These are phyloP conservation scores for Danaus plexippus DNA, from an alignment of 1,140 invertebrate species.

Conservation along the genomic window DNA sequence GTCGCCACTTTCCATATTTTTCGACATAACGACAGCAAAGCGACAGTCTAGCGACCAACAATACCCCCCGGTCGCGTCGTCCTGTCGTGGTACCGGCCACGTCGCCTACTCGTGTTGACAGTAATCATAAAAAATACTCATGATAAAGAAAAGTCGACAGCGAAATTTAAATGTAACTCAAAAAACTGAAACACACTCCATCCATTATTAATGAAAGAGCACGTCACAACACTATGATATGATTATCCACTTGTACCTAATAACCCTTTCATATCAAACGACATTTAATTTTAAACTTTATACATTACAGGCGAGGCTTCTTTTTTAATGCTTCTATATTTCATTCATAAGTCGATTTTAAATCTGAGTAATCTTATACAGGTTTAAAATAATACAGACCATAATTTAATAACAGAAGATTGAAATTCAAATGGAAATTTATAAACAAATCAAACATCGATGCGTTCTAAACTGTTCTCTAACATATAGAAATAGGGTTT, in stretches of 20 bases:
- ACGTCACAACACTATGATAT: slow-evolving; percentile 67
- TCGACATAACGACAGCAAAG: too few species aligned
- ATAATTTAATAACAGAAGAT: neutral
- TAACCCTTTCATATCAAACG: slow-evolving; percentile 46
- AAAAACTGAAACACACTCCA: slow-evolving; percentile 48
- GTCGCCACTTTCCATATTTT: too few species aligned
- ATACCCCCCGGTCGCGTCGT: too few species aligned
- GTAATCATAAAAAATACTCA: slow-evolving; percentile 17
- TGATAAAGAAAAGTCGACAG: slow-evolving; percentile 29
- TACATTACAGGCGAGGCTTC: neutral
- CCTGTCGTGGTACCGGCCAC: slow-evolving; percentile 1
- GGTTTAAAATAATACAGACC: too few species aligned
- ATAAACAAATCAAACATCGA: neutral
- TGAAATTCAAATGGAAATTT: slow-evolving; percentile 4
- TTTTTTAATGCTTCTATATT: too few species aligned
- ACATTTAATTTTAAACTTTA: slow-evolving; percentile 13
- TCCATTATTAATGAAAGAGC: slow-evolving; percentile 67
- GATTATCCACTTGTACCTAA: slow-evolving; percentile 62
- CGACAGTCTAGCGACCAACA: too few species aligned
- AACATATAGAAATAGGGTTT: neutral
- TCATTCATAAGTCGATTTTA: too few species aligned
- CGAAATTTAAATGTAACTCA: slow-evolving; percentile 48
- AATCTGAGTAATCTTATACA: too few species aligned
- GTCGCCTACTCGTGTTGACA: slow-evolving; percentile 15
- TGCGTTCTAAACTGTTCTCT: slow-evolving; percentile 16